Base-by-base conservation (phyloP, 2,888 invertebrate genomes). In the Limnephilus marmoratus region DNA sequence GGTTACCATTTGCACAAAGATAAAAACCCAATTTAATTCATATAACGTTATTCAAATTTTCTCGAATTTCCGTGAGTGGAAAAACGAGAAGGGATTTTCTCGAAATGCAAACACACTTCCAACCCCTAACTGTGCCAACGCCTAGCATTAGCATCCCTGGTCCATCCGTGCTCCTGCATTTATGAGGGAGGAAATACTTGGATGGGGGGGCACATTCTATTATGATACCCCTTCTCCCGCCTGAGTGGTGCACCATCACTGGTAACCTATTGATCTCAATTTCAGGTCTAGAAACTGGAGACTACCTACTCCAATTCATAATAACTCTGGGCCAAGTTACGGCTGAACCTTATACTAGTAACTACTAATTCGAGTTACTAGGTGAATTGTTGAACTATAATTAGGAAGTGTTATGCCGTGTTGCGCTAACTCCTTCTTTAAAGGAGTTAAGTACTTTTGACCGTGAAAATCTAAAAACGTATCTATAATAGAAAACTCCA, bases 61-160 rank as follows among this genome's bases (percentile, higher is more conserved):
- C 18, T 68, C 68, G 1, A 68, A 68, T 68, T 68, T 68, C 68
- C 7, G 24, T 68, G 2, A n/a, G 68, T 68, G 68, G 68, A 68
- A 68, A 68, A 68, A 68, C 24, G 68, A 68, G 68, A 7, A 24
- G 68, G 68, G 68, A 68, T 68, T 68, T 15, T 13, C 34, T 34
- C 83, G 83, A 68, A 83, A 83, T 24, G 37, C 83, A 83, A 83
- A 83, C 83, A 83, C 83, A 83, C 24, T 83, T 37, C 24, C 83
- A 41, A 37, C 34, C 83, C 83, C 83, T 41, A 41, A 83, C 24
- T 37, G 37, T 11, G 83, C 83, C 83, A 83, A 37, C 83, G 34
- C 24, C 82, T 82, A 82, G 68, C 81, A 31, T 81, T 81, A 81
- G 81, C 68, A 68, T 68, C 68, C n/a, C 24, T 34, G 83, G 83